phyloP scores from a whole-genome alignment of 2,113 vertebrate species.

The Argyrosomus japonicus region DNA sequence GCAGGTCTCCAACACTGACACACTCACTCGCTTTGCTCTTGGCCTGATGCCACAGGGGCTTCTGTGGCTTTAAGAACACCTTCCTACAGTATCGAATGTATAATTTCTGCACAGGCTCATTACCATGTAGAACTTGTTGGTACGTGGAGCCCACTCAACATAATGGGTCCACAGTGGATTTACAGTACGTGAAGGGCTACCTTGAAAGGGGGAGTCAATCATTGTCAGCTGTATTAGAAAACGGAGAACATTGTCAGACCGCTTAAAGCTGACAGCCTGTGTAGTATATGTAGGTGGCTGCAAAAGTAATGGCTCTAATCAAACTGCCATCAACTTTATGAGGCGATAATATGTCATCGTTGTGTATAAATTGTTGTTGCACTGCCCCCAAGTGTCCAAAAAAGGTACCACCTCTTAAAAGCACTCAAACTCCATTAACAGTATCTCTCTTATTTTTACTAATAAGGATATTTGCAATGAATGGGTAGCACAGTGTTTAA shows the following conservation, averaged over 20 bases:
- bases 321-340: no score
- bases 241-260: constrained; percentile 6
- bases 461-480: background rate
- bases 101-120: constrained; percentile 45
- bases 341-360: background rate
- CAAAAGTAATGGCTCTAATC: background rate
- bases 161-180: constrained; percentile 28
- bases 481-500: background rate
- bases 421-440: background rate
- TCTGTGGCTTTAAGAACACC: constrained; percentile 33
- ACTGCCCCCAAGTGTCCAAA: background rate
- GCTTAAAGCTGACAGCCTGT: background rate
- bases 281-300: background rate
- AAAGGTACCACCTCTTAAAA: no score
- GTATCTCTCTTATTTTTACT: background rate
- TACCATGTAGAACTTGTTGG: constrained; percentile 51
- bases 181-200: constrained; percentile 30
- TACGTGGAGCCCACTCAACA: constrained; percentile 25
- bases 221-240: constrained; percentile 27
- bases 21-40: constrained; percentile 27
- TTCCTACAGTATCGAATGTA: constrained; percentile 13
- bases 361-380: background rate
- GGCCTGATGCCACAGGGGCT: constrained; percentile 27
- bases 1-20: constrained; percentile 43
- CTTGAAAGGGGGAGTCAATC: constrained; percentile 57